phyloP scores from a whole-genome alignment of 2,888 invertebrate species.

The Agonum fuliginosum region DNA sequence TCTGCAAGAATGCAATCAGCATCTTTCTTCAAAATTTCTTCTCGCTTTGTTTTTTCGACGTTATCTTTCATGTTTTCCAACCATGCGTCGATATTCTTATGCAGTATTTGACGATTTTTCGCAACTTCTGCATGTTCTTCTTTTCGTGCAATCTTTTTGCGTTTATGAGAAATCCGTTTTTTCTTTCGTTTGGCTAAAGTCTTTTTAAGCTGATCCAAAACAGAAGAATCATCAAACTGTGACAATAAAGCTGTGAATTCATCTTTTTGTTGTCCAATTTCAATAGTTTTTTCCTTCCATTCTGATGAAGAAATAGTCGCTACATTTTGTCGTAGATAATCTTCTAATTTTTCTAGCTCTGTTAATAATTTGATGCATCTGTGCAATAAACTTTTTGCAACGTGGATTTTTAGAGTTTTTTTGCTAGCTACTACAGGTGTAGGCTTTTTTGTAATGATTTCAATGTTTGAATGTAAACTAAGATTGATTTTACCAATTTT shows the following conservation, averaged over 20 bases:
- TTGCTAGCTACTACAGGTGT: slow-evolving; percentile 45
- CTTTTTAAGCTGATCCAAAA: slow-evolving; percentile 72
- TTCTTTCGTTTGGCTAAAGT: slow-evolving; percentile 73
- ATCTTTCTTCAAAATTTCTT: slow-evolving; percentile 79
- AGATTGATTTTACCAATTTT: slow-evolving; percentile 68
- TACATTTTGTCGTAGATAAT: slow-evolving; percentile 72
- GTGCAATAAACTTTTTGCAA: slow-evolving; percentile 68
- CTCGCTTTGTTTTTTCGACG: slow-evolving; percentile 78
- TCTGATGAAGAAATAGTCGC: slow-evolving; percentile 73
- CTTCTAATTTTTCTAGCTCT: slow-evolving; percentile 71
- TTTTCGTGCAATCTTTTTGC: slow-evolving; percentile 73
- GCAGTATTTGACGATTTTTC: slow-evolving; percentile 73
- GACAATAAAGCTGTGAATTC: slow-evolving; percentile 72
- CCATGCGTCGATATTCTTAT: slow-evolving; percentile 81
- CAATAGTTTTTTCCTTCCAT: slow-evolving; percentile 75
- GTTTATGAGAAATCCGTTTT: slow-evolving; percentile 73
- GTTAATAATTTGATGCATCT: slow-evolving; percentile 68
- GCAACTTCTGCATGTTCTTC: slow-evolving; percentile 70
- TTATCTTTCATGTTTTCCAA: slow-evolving; percentile 79
- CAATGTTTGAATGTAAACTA: slow-evolving; percentile 66
- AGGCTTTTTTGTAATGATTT: slow-evolving; percentile 58
- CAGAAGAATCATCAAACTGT: slow-evolving; percentile 71
- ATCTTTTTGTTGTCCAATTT: slow-evolving; percentile 74
- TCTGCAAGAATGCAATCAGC: slow-evolving; percentile 83
- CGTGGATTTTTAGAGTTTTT: slow-evolving; percentile 68